Evolutionary conservation across 1,140 invertebrate species (phyloP).

Genomic region (Drosophila littoralis): DNA sequence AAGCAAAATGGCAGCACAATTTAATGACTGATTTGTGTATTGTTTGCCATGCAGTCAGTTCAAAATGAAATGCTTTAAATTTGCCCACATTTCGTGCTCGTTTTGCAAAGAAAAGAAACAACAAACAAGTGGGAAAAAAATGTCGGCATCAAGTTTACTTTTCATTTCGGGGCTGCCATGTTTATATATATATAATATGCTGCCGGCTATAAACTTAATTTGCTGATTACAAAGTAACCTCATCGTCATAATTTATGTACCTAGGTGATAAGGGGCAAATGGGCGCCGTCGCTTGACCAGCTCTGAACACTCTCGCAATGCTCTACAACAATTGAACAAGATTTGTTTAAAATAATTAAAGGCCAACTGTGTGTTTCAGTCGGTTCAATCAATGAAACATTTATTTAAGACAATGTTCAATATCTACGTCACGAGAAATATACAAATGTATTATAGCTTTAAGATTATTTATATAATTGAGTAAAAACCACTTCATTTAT

Average conservation of each 20-base stretch:
- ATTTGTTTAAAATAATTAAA: too few relatives aligned
- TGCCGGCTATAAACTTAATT: conserved; percentile 72
- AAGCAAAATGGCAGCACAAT: conserved; percentile 52
- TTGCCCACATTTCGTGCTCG: conserved; percentile 27
- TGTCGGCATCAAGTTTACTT: conserved; percentile 49
- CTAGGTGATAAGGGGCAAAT: conserved; percentile 63
- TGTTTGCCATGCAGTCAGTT: conserved; percentile 39
- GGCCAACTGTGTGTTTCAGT: too few relatives aligned
- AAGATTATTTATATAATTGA: neutral
- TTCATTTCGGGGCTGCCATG: conserved; percentile 42
- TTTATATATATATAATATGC: conserved; percentile 40
- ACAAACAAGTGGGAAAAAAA: conserved; percentile 7
- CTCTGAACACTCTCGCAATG: neutral
- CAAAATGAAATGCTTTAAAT: conserved; percentile 46
- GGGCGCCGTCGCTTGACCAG: conserved; percentile 11
- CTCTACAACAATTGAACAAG: neutral
- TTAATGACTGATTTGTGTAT: conserved; percentile 71
- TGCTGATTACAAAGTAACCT: conserved; percentile 77
- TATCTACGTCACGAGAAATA: too few relatives aligned
- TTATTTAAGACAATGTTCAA: too few relatives aligned
- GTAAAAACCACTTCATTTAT: neutral
- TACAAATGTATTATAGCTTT: too few relatives aligned
- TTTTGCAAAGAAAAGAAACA: conserved; percentile 12
- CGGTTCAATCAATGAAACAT: too few relatives aligned
- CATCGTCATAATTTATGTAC: conserved; percentile 67